Percentiles rank a stretch among this genome's conserved stretches.
phyloP scores from a whole-genome alignment of 2,888 invertebrate genomes.

The Colostygia pectinataria region DNA sequence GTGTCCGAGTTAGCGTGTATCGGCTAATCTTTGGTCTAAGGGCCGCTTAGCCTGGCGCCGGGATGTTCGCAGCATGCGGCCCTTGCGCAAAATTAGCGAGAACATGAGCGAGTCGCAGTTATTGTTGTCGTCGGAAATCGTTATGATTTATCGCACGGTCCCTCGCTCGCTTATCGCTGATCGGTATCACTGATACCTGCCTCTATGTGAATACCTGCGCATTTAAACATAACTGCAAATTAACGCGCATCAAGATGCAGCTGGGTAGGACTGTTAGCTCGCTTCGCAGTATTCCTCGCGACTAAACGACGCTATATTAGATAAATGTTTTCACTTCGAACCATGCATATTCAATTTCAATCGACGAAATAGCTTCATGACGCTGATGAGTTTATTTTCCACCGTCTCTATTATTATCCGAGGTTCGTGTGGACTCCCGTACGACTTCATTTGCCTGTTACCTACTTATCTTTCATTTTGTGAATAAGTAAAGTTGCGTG shows the following conservation, averaged over 20 bases:
- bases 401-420: conserved; percentile 22
- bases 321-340: conserved; percentile 20
- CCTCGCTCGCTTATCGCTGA: conserved; percentile 43
- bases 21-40: conserved; percentile 22
- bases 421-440: conserved; percentile 10
- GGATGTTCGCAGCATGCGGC: conserved; percentile 58
- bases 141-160: conserved; percentile 59
- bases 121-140: conserved; percentile 52
- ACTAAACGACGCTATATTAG: conserved; percentile 20
- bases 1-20: conserved; percentile 29
- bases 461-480: conserved; percentile 31
- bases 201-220: conserved; percentile 30
- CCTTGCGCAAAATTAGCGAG: conserved; percentile 60
- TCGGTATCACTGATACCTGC: conserved; percentile 42
- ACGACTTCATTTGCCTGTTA: conserved; percentile 24
- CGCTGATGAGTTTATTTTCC: conserved; percentile 18
- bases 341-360: conserved; percentile 25
- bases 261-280: conserved; percentile 14
- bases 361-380: conserved; percentile 21
- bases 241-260: conserved; percentile 32
- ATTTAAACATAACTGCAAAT: conserved; percentile 38
- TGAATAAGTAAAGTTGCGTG: conserved; percentile 41
- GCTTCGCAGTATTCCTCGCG: conserved; percentile 16
- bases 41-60: conserved; percentile 32
- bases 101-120: conserved; percentile 63